phyloP scores from a whole-genome alignment of 2,113 vertebrate species.

The Epinephelus moara region DNA sequence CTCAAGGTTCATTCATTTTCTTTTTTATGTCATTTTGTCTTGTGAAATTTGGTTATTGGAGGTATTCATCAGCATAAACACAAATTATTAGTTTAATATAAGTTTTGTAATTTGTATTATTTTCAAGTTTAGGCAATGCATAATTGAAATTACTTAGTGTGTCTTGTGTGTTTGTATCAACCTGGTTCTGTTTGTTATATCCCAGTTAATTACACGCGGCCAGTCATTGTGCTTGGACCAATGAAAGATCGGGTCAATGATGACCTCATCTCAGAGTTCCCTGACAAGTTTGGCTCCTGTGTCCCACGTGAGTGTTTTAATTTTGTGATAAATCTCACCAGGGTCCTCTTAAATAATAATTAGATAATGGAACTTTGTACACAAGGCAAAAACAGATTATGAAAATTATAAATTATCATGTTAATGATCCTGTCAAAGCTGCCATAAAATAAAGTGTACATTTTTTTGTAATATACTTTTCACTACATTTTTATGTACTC shows the following conservation, averaged over 20 bases:
- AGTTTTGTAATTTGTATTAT: neutral
- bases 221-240: constrained; percentile 96
- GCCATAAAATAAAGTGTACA: neutral
- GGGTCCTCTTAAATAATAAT: neutral
- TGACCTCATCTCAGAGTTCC: constrained; percentile 98
- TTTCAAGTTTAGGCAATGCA: neutral
- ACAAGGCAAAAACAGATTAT: neutral
- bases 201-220: constrained; percentile 94
- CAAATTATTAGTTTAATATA: neutral
- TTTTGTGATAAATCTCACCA: neutral
- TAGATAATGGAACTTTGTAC: neutral
- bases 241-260: constrained; percentile 99
- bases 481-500: neutral
- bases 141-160: neutral
- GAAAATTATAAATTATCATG: neutral
- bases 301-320: constrained; percentile 93
- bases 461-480: neutral
- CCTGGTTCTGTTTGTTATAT: constrained; percentile 8
- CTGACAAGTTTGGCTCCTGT: constrained; percentile 98
- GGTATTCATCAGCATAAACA: neutral
- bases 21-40: neutral
- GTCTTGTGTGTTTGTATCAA: neutral
- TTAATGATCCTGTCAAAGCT: neutral
- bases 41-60: neutral
- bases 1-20: neutral